phyloP scores from a whole-genome alignment of 2,888 invertebrate species.

The Brachypterus glaber region DNA sequence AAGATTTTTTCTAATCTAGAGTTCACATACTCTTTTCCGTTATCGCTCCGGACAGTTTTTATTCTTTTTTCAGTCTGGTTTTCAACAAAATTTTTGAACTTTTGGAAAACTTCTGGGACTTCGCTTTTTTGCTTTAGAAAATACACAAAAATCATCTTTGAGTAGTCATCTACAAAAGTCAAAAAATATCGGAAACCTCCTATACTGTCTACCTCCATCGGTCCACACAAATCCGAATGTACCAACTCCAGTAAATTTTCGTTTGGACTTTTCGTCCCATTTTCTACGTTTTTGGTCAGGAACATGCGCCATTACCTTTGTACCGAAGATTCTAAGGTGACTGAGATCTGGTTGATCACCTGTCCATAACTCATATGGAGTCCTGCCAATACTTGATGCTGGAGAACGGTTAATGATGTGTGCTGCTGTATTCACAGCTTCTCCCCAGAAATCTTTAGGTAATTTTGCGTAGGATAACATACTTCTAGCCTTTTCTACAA shows the following conservation, averaged over 20 bases:
- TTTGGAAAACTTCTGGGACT: no score
- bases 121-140: conserved; percentile 17
- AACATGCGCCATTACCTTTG: conserved; percentile 14
- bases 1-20: conserved; percentile 11
- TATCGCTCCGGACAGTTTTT: conserved; percentile 22
- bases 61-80: no score
- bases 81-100: no score
- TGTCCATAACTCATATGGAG: conserved; percentile 12
- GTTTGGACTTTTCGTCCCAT: conserved; percentile 13
- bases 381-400: neutral
- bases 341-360: conserved; percentile 16
- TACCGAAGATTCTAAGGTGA: conserved; percentile 20
- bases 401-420: conserved; percentile 10
- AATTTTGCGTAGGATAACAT: conserved; percentile 6
- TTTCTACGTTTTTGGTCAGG: conserved; percentile 14
- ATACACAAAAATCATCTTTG: conserved; percentile 18
- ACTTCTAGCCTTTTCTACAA: conserved; percentile 17
- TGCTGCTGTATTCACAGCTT: conserved; percentile 13
- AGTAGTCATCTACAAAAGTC: conserved; percentile 26
- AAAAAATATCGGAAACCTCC: conserved; percentile 26
- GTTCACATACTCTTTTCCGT: conserved; percentile 21
- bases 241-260: no score
- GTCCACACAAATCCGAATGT: conserved; percentile 14
- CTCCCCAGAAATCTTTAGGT: conserved; percentile 11
- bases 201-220: conserved; percentile 18